phyloP scores from a whole-genome alignment of 1,140 invertebrate species.

The Lineus longissimus region DNA sequence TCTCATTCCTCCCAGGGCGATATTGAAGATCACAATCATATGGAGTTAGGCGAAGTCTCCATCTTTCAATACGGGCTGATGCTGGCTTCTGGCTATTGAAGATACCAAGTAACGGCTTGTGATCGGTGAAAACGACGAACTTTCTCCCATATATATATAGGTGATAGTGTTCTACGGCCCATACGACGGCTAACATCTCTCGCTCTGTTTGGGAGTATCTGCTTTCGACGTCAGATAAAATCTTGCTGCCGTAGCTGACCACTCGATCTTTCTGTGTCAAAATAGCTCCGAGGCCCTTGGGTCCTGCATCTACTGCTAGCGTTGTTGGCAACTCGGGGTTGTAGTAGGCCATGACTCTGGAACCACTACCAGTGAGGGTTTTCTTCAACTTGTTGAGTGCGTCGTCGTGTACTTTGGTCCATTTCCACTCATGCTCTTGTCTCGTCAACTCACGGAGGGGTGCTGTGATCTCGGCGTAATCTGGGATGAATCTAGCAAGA shows the following conservation, averaged over 20 bases:
- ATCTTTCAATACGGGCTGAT: slow-evolving; percentile 22
- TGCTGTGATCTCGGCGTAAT: slow-evolving; percentile 22
- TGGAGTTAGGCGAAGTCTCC: slow-evolving; percentile 17
- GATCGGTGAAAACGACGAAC: slow-evolving; percentile 42
- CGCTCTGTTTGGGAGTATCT: slow-evolving; percentile 45
- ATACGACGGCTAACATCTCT: slow-evolving; percentile 40
- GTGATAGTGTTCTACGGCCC: slow-evolving; percentile 37
- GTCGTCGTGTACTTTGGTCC: slow-evolving; percentile 17
- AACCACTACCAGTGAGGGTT: slow-evolving; percentile 7
- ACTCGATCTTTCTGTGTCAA: slow-evolving; percentile 19
- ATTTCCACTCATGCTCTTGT: slow-evolving; percentile 18
- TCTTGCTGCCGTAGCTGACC: neutral
- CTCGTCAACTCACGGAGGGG: slow-evolving; percentile 26
- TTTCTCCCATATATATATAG: slow-evolving; percentile 25
- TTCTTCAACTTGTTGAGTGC: slow-evolving; percentile 26
- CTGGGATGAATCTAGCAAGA: slow-evolving; percentile 14
- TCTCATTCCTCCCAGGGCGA: slow-evolving; percentile 7
- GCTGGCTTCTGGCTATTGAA: slow-evolving; percentile 22
- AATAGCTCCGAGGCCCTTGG: slow-evolving; percentile 48
- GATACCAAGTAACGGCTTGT: slow-evolving; percentile 26
- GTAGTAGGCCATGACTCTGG: slow-evolving; percentile 25
- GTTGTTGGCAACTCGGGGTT: slow-evolving; percentile 17
- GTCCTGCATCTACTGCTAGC: slow-evolving; percentile 50
- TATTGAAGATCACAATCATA: slow-evolving; percentile 9
- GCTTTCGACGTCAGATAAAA: slow-evolving; percentile 8